Base-by-base conservation (phyloP, 2,113 vertebrate species). In the Pardalotus punctatus region DNA sequence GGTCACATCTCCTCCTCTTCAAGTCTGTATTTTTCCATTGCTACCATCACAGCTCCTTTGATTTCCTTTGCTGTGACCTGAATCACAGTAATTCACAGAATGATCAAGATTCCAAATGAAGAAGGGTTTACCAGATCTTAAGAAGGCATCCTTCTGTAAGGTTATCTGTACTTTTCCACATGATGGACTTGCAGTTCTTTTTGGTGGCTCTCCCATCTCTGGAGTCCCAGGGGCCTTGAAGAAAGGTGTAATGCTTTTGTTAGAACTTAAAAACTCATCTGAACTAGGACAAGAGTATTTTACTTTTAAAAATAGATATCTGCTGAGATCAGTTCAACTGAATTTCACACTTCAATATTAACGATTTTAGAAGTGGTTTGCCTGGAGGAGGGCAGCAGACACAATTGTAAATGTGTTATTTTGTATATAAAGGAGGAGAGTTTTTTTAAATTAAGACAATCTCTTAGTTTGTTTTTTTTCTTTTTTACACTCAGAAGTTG, bases 351-450 rank as follows among this genome's bases (percentile, higher is more conserved):
- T 70, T 87, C 2, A 81, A 27, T 92, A 78, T 69, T 81, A 81
- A 53, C 70, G 31, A 53, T 78, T 90, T 87, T 79, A 61, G 45
- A 81, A 90, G 22, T n/a, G 22, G 9, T 84, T 84, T 93, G 28
- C 16, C 12, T 94, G 33, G 36, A 87, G 36, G 50, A 84, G 73
- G 48, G 35, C 28, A 84, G 25, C 21, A 85, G 12, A 58, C 12
- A 58, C 13, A 40, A 58, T 36, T 79, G 54, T 45, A 58, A 74
- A 58, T 27, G 53, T 12, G 4, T 66, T 85, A 50, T 36, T 82
- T 65, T 90, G 15, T 58, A 23, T 81, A 36, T 74, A 58, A 57
- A 61, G 29, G 42, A 51, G 5, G 33, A 73, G 16, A 57, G 5
- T 6, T 14, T 35, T 84, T 78, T 19, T 50, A n/a, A n/a, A n/a